Evolutionary conservation across 2,113 vertebrate genomes (phyloP).

Genomic region (Leptosomus discolor): DNA sequence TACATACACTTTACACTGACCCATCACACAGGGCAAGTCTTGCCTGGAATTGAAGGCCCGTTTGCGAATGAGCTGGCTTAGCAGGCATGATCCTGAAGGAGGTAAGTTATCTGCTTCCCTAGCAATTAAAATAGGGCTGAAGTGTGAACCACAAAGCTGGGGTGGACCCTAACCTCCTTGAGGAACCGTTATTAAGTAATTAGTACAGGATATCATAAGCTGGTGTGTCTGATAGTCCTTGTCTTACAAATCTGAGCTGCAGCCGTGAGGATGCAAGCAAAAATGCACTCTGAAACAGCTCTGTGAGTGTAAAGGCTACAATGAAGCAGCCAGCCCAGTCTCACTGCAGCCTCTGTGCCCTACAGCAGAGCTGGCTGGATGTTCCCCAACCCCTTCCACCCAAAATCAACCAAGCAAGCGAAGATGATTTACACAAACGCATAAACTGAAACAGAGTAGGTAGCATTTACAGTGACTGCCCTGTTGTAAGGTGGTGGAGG

Average conservation of each 20-base stretch:
- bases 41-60: not conserved
- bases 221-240: not conserved
- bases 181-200: not conserved
- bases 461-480: accelerated
- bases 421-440: accelerated
- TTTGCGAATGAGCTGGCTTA: not conserved
- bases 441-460: not conserved
- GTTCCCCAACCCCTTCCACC: not conserved
- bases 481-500: not conserved
- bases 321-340: not conserved
- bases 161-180: not conserved
- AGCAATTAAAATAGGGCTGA: not conserved
- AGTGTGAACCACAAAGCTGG: no score
- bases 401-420: not conserved
- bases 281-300: no score
- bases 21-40: no score
- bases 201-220: not conserved
- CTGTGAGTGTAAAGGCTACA: not conserved
- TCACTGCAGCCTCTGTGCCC: not conserved
- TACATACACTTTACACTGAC: accelerated
- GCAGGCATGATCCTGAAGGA: not conserved
- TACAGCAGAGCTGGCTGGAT: not conserved
- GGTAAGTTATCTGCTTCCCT: not conserved
- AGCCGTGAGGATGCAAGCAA: not conserved
- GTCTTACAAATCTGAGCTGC: not conserved